Percentiles rank a stretch among this genome's conserved stretches.
phyloP scores from a whole-genome alignment of 2,888 invertebrate genomes.

The Troides helena region DNA sequence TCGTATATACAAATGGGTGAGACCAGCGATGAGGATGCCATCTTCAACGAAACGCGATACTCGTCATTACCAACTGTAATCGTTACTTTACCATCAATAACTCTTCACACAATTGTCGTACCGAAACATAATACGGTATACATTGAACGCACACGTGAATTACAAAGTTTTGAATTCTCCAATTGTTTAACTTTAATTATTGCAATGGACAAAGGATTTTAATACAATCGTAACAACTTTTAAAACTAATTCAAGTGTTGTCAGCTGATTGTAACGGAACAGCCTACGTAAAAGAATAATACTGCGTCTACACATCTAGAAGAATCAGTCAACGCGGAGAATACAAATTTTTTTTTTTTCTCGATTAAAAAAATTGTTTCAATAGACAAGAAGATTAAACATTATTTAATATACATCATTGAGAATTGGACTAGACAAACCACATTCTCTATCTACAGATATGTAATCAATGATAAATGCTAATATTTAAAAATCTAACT shows the following conservation, averaged over 20 bases:
- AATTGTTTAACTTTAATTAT: slow-evolving; percentile 35
- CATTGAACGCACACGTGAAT: slow-evolving; percentile 48
- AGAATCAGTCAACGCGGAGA: slow-evolving; percentile 72
- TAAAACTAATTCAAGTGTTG: slow-evolving; percentile 34
- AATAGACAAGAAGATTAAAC: slow-evolving; percentile 68
- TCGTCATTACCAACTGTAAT: slow-evolving; percentile 40
- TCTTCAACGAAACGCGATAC: slow-evolving; percentile 39
- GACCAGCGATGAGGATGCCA: slow-evolving; percentile 44
- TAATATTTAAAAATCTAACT: slow-evolving; percentile 75
- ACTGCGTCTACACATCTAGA: slow-evolving; percentile 56
- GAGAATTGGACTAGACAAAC: slow-evolving; percentile 79
- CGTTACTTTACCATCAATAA: slow-evolving; percentile 40
- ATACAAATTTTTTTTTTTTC: slow-evolving; percentile 60
- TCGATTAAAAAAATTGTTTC: slow-evolving; percentile 36
- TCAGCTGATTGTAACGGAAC: slow-evolving; percentile 30
- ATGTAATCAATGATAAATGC: slow-evolving; percentile 80
- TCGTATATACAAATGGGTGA: slow-evolving; percentile 64
- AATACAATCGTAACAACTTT: slow-evolving; percentile 33
- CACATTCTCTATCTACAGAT: slow-evolving; percentile 80
- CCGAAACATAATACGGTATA: slow-evolving; percentile 47
- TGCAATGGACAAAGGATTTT: slow-evolving; percentile 53
- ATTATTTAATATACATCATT: slow-evolving; percentile 68
- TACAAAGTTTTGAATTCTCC: slow-evolving; percentile 38
- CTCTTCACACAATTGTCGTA: slow-evolving; percentile 30
- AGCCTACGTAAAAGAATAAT: slow-evolving; percentile 31